Conservation (phyloP, 2,113 vertebrate genomes). For the Pelvicachromis taeniatus region DNA sequence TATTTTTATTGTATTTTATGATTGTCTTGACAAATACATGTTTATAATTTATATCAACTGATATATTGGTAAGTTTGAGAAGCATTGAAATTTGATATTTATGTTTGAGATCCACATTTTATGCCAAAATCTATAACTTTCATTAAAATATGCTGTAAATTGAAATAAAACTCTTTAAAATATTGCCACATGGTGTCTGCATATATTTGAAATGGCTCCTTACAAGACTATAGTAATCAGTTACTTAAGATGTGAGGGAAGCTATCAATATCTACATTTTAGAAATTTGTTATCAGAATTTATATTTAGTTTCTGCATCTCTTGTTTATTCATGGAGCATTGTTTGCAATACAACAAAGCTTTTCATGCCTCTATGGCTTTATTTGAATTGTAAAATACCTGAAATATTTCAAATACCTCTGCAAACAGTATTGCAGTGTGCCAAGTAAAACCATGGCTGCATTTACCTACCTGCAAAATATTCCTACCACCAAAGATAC, state of each 20-base stretch:
- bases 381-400: conserved; percentile 25
- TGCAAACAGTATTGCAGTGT: neutral
- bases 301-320: neutral
- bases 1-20: conserved; percentile 12
- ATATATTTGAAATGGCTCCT: neutral
- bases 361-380: neutral
- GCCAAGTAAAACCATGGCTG: conserved; percentile 14
- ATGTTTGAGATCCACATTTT: conserved; percentile 40
- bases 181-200: neutral
- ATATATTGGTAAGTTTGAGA: conserved; percentile 11
- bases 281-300: neutral
- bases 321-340: neutral
- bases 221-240: neutral
- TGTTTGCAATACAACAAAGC: neutral
- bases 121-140: neutral
- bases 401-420: conserved; percentile 49
- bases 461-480: neutral
- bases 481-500: neutral
- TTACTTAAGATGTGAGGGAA: neutral
- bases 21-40: conserved; percentile 17
- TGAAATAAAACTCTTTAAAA: neutral
- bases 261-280: neutral
- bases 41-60: conserved; percentile 50
- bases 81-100: conserved; percentile 56
- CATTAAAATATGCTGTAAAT: neutral